Percentiles rank a stretch among this genome's conserved stretches.
phyloP scores from a whole-genome alignment of 2,797 vertebrate genomes.

The Acrossocheilus fasciatus region DNA sequence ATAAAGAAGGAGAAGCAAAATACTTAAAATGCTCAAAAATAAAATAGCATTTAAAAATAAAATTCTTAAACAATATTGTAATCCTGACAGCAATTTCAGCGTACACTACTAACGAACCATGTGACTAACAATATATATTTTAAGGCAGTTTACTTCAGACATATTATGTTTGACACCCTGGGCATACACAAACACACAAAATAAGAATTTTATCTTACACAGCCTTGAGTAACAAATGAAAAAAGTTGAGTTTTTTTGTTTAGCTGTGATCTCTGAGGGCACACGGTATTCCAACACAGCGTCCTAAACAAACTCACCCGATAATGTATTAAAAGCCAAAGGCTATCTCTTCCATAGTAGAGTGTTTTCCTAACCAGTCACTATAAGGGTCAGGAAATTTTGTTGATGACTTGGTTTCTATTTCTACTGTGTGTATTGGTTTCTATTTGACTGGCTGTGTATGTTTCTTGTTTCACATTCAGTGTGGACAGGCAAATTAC shows the following conservation, averaged over 20 bases:
- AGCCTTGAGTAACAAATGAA: background rate
- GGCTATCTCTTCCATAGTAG: background rate
- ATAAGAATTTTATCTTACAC: background rate
- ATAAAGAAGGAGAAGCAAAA: background rate
- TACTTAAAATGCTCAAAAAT: background rate
- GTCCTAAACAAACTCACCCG: background rate
- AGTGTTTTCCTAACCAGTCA: background rate
- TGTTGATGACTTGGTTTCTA: background rate
- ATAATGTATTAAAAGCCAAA: background rate
- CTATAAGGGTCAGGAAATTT: background rate
- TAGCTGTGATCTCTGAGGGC: background rate
- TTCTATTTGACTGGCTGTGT: background rate
- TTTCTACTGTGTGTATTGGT: background rate
- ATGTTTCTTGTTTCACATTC: slow-evolving; percentile 18
- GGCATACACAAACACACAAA: background rate
- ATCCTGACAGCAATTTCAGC: background rate
- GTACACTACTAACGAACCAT: too few relatives aligned
- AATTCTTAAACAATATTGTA: too few relatives aligned
- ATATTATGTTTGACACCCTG: background rate
- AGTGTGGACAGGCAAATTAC: slow-evolving; percentile 13
- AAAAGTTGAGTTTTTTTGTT: background rate
- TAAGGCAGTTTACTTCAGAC: background rate
- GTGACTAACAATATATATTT: background rate
- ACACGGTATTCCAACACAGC: background rate
- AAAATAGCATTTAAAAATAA: too few relatives aligned